Percentiles rank a stretch among this genome's conserved stretches.
phyloP scores from a whole-genome alignment of 2,797 vertebrate species.

The Nannoperca australis region DNA sequence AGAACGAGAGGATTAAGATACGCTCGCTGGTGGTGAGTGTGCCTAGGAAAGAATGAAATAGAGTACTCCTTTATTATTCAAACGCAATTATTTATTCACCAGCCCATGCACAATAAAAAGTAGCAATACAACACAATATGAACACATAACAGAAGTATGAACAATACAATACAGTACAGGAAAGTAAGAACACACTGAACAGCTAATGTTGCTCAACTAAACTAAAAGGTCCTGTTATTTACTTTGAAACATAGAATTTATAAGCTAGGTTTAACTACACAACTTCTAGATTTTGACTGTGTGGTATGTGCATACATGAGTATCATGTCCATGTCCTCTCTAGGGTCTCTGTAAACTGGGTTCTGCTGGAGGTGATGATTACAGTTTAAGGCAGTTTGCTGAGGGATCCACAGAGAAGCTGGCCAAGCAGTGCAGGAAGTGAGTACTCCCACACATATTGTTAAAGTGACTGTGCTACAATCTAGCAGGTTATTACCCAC shows the following conservation, averaged over 20 bases:
- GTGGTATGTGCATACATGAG: neutral
- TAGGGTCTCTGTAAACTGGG: slow-evolving; percentile 98
- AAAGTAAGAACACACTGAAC: neutral
- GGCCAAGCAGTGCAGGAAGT: slow-evolving; percentile 98
- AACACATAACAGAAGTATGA: neutral
- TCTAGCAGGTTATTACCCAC: neutral
- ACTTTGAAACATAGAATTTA: neutral
- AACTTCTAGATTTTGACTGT: neutral
- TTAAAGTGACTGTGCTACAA: neutral
- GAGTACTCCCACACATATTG: slow-evolving; percentile 67
- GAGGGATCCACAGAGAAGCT: slow-evolving; percentile 98
- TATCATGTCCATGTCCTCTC: slow-evolving; percentile 32
- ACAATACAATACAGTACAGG: neutral
- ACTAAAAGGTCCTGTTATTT: neutral
- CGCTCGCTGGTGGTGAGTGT: slow-evolving; percentile 93
- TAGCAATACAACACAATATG: neutral
- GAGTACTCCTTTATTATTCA: neutral
- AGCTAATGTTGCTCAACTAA: neutral
- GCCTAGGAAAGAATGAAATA: neutral
- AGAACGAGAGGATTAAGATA: slow-evolving; percentile 98
- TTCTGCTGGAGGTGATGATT: slow-evolving; percentile 97
- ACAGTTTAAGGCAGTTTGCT: slow-evolving; percentile 94
- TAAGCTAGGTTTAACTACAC: too few species aligned
- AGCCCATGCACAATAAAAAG: neutral
- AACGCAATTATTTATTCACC: too few species aligned